phyloP scores from a whole-genome alignment of 1,140 invertebrate species.

The Hylaeus anthracinus region DNA sequence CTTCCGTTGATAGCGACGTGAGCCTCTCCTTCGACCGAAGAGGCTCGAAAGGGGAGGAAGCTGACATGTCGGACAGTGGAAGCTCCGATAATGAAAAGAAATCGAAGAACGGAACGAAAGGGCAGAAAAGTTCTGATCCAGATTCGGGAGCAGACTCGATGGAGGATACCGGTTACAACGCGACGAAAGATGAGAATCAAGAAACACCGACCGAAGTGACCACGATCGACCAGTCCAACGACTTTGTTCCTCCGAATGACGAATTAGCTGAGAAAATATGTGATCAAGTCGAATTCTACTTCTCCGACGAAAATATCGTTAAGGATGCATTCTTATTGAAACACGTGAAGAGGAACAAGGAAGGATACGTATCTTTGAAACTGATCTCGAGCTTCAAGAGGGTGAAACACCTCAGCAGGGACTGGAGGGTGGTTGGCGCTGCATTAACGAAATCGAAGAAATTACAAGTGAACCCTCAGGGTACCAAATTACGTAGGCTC shows the following conservation, averaged over 20 bases:
- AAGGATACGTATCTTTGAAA: conserved; percentile 96
- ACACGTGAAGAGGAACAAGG: conserved; percentile 96
- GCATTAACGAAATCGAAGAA: conserved; percentile 89
- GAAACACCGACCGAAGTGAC: background rate
- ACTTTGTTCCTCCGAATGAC: conserved; percentile 83
- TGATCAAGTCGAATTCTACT: conserved; percentile 95
- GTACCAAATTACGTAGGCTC: conserved; percentile 93
- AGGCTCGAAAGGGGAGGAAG: conserved; percentile 81
- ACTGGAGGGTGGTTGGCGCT: conserved; percentile 94
- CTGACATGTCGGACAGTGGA: conserved; percentile 85
- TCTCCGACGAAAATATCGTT: conserved; percentile 95
- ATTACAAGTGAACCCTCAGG: conserved; percentile 93
- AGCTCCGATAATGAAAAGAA: conserved; percentile 84
- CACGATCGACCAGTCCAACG: conserved; percentile 46
- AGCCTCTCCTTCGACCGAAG: conserved; percentile 82
- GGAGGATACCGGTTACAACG: conserved; percentile 53
- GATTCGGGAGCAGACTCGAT: conserved; percentile 66
- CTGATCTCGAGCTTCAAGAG: conserved; percentile 96
- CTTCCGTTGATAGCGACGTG: conserved; percentile 84
- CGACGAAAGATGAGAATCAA: conserved; percentile 28
- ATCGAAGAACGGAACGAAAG: background rate
- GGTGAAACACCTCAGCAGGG: conserved; percentile 94
- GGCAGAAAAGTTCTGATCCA: conserved; percentile 64
- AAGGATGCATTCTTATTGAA: conserved; percentile 97
- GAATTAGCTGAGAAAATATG: conserved; percentile 89